Conservation (phyloP, 53 echinoderm and acorn worm genomes). For the Zoroaster sp. region DNA sequence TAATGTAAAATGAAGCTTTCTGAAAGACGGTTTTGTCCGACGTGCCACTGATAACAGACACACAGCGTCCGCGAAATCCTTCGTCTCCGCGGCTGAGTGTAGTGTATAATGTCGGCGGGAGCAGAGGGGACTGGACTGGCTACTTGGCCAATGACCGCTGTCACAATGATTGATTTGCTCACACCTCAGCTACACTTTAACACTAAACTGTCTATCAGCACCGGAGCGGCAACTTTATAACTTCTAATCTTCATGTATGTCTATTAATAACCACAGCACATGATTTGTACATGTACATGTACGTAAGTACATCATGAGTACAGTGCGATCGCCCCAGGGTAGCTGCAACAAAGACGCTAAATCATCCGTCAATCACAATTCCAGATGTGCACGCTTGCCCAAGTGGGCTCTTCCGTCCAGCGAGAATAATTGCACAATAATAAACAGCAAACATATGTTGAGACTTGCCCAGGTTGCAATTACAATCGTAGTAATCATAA, state of each 20-base stretch:
- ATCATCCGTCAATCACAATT: not conserved
- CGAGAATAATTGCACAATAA: not conserved
- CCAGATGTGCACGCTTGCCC: not conserved
- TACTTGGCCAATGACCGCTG: not conserved
- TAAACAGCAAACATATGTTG: not conserved
- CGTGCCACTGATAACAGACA: constrained; percentile 20
- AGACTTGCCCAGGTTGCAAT: not conserved
- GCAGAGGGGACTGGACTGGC: not conserved
- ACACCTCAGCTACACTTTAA: not conserved
- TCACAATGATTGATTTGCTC: constrained; percentile 9
- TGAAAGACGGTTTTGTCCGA: not conserved
- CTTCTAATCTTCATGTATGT: not conserved
- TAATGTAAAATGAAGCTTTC: not conserved
- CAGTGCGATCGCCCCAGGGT: not conserved
- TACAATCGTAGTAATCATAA: not conserved
- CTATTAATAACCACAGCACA: constrained; percentile 1
- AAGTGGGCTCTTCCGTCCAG: not conserved
- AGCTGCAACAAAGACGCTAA: not conserved
- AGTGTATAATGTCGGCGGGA: not conserved
- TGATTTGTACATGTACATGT: not conserved
- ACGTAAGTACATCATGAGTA: not conserved
- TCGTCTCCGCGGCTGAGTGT: not conserved
- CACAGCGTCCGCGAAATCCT: constrained; percentile 11
- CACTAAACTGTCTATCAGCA: constrained; percentile 18
- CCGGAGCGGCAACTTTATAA: not conserved